These are phyloP conservation scores for Ophioninae sp. DNA, from an alignment of 2,888 invertebrate species.

Conservation along the genomic window DNA sequence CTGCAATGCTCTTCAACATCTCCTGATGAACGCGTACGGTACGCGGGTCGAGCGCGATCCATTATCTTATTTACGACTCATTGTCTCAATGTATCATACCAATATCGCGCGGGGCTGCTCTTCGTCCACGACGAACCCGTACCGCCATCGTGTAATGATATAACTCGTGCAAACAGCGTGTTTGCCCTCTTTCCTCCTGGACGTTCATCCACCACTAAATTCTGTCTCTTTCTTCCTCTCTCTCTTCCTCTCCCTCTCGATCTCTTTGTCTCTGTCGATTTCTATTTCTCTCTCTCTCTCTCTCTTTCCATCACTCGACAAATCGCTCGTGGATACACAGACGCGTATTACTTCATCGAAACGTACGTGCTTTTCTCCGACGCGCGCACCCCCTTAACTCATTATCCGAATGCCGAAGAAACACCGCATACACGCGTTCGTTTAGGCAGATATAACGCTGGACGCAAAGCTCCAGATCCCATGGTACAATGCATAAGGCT, in stretches of 20 bases:
- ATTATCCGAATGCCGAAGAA: conserved; percentile 20
- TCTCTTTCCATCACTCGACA: conserved; percentile 35
- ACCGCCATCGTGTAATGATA: conserved; percentile 49
- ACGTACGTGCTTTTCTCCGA: conserved; percentile 55
- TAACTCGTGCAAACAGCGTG: conserved; percentile 48
- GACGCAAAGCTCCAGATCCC: neutral
- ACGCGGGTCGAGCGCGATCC: conserved; percentile 71
- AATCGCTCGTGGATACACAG: conserved; percentile 67
- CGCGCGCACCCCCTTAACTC: conserved; percentile 44
- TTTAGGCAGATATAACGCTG: neutral
- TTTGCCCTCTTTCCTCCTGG: conserved; percentile 45
- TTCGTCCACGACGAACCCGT: conserved; percentile 61
- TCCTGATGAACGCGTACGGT: conserved; percentile 65
- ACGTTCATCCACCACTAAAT: conserved; percentile 24
- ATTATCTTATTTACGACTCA: conserved; percentile 81
- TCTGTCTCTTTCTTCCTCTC: conserved; percentile 23
- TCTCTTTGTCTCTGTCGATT: neutral
- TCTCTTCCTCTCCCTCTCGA: neutral
- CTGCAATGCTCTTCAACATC: conserved; percentile 69
- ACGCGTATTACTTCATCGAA: conserved; percentile 66
- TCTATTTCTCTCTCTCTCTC: conserved; percentile 5
- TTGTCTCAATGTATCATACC: conserved; percentile 80
- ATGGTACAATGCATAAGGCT: neutral
- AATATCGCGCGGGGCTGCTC: conserved; percentile 71
- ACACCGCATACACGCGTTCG: conserved; percentile 2